Conservation (phyloP, 2,113 vertebrate genomes). For the Acanthisitta chloris region DNA sequence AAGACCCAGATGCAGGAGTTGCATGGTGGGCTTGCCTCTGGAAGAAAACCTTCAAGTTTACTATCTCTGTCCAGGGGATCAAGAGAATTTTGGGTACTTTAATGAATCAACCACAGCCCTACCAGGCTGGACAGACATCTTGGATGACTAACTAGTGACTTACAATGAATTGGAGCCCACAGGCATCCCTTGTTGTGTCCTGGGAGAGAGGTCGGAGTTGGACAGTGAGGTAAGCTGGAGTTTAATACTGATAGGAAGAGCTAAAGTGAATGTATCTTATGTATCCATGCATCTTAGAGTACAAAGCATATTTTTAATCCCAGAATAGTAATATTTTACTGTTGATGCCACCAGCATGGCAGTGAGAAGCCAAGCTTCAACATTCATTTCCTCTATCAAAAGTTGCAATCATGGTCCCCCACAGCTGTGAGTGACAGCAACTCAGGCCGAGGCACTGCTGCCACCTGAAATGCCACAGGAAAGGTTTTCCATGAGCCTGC, state of each 20-base stretch:
- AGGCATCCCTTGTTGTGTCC: neutral
- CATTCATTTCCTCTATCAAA: neutral
- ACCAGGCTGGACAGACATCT: neutral
- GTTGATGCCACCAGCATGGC: neutral
- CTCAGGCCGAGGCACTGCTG: neutral
- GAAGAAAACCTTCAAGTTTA: neutral
- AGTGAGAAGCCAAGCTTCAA: neutral
- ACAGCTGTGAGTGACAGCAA: fast-evolving
- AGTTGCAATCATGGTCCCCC: neutral
- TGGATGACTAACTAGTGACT: neutral
- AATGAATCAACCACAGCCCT: neutral
- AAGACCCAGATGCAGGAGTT: neutral
- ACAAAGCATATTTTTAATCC: neutral
- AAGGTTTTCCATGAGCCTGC: neutral
- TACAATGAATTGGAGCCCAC: neutral
- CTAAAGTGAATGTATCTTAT: neutral
- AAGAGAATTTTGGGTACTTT: neutral
- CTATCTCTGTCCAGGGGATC: neutral
- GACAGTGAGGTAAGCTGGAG: neutral
- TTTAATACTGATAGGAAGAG: neutral
- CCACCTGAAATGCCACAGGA: neutral
- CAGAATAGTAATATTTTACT: neutral
- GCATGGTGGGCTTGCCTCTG: neutral
- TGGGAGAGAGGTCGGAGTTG: neutral
- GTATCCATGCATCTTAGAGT: neutral